Evolutionary conservation across 2,888 invertebrate genomes (phyloP).

Genomic region (Acleris sparsana): DNA sequence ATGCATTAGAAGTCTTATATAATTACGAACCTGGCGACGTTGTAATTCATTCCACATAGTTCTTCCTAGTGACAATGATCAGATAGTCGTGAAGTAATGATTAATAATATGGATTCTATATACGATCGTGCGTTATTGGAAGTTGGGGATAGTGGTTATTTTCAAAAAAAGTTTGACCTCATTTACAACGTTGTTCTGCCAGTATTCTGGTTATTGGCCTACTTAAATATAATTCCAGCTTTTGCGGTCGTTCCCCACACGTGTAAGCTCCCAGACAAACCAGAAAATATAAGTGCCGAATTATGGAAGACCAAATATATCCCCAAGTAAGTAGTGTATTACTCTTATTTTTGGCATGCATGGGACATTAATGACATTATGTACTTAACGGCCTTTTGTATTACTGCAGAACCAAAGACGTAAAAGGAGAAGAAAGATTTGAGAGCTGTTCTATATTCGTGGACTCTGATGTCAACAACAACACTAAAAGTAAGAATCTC

Average conservation of each 20-base stretch:
- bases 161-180: constrained; percentile 70
- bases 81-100: neutral
- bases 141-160: constrained; percentile 68
- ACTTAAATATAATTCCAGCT: constrained; percentile 69
- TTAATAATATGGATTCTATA: constrained; percentile 51
- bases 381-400: neutral
- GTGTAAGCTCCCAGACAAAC: constrained; percentile 65
- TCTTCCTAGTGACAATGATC: constrained; percentile 1
- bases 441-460: constrained; percentile 55
- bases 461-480: constrained; percentile 44
- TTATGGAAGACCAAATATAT: constrained; percentile 63
- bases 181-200: constrained; percentile 66
- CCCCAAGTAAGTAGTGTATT: constrained; percentile 54
- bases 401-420: constrained; percentile 42
- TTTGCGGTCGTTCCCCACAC: constrained; percentile 70
- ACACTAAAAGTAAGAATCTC: constrained; percentile 45
- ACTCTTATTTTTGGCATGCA: neutral
- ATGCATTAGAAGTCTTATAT: constrained; percentile 9
- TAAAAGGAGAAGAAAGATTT: constrained; percentile 44
- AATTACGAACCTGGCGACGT: neutral
- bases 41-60: constrained; percentile 5
- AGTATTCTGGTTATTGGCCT: constrained; percentile 63
- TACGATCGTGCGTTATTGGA: constrained; percentile 59
- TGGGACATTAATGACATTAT: neutral
- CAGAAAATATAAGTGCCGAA: constrained; percentile 54